These are phyloP conservation scores for Pristionchus exspectatus DNA, from an alignment of 2,888 invertebrate species.

Conservation along the genomic window DNA sequence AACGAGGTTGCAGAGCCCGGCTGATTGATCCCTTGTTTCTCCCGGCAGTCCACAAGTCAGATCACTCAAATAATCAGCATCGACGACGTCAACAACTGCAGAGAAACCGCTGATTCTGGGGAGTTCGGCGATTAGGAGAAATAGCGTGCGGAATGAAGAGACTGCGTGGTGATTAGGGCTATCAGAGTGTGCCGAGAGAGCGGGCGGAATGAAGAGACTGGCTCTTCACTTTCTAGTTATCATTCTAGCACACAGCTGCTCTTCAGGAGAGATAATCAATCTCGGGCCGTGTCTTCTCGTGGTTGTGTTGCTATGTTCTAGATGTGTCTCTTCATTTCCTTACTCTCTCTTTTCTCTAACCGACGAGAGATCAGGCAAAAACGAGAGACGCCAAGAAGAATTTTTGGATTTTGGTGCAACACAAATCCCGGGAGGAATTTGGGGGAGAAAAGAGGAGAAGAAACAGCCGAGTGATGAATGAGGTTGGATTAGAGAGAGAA, in stretches of 20 bases:
- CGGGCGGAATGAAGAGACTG: neutral
- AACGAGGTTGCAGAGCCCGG: neutral
- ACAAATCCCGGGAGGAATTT: slow-evolving; percentile 3
- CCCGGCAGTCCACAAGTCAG: neutral
- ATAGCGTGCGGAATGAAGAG: neutral
- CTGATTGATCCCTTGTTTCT: neutral
- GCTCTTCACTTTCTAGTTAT: neutral
- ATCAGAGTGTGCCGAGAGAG: neutral
- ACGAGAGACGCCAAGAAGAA: too few relatives aligned
- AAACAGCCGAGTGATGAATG: slow-evolving; percentile 19
- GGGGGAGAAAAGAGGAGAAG: neutral
- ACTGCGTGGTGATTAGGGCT: neutral
- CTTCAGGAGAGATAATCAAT: neutral
- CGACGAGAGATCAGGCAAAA: too few relatives aligned
- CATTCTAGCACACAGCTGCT: slow-evolving; percentile 35
- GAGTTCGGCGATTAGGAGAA: neutral
- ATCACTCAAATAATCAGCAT: neutral
- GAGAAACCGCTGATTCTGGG: neutral
- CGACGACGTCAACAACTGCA: neutral
- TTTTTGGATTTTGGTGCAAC: neutral
- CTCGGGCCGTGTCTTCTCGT: slow-evolving; percentile 7
- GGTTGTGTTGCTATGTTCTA: too few relatives aligned
- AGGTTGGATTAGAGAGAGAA: neutral
- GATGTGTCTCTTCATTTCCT: too few relatives aligned
- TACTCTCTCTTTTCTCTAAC: too few relatives aligned